Base-by-base conservation (phyloP, 2,797 vertebrate genomes). In the Myotis pilosus region DNA sequence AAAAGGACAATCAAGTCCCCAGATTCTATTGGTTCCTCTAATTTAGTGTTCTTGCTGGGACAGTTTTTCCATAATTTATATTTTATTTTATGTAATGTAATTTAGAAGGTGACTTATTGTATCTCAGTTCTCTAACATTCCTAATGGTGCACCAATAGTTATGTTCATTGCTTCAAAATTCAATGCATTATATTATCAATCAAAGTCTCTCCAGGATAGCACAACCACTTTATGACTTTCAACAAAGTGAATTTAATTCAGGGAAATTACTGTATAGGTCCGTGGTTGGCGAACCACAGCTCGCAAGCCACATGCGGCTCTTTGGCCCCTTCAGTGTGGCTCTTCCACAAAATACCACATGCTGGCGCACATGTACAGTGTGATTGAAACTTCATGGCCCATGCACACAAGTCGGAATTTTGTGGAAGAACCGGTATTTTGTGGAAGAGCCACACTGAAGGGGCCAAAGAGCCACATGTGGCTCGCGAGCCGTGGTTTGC, bases 161-260 rank as follows among this genome's bases (percentile, higher is more conserved):
- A 36, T 60, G 55, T 38, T 4, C 17, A 84, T 72, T 94, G 38
- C 76, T 95, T 95, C 55, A 87, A 85, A 71, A 87, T 76, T 85
- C 49, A 85, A 2, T 68, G 33, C 49, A 13, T 71, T 66, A 36
- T 75, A 64, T 75, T 66, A 82, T 91, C 68, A 79, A n/a, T 84
- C 30, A 86, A 25, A 87, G 23, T 71, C 23, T 88, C 74, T 36
- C 4, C 4, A 92, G 78, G 62, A 87, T 64, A 84, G 11, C 20
- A 84, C 68, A 85, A 82, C 17, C 9, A 71, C 19, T 49, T 93
- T 36, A 79, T 60, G 22, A 47, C 47, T 95, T 82, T 68, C 72
- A 83, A 62, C 11, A 92, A 16, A 89, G 44, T 51, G 36, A 62
- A 81, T 87, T 86, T 84, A 84, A 72, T 72, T 90, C n/a, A 88